These are phyloP conservation scores for Petrolisthes manimaculis DNA, from an alignment of 2,888 invertebrate species.

Conservation along the genomic window DNA sequence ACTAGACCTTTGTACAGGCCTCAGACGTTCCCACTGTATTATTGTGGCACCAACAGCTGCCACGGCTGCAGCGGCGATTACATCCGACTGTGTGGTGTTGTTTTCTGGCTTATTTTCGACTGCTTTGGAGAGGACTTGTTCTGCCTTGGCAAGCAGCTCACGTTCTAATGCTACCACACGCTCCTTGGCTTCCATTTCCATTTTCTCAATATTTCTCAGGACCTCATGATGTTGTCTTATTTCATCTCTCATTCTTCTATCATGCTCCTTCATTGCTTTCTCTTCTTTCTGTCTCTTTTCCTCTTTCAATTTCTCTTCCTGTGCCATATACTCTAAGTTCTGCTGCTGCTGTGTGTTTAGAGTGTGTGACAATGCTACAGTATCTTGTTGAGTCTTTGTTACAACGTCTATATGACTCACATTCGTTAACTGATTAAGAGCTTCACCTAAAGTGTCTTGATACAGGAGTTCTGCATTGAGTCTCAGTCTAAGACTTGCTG, in stretches of 20 bases:
- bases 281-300: constrained; percentile 31
- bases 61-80: constrained; percentile 57
- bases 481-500: constrained; percentile 49
- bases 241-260: constrained; percentile 32
- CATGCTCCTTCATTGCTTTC: constrained; percentile 27
- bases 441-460: constrained; percentile 62
- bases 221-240: constrained; percentile 43
- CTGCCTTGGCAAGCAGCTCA: constrained; percentile 51
- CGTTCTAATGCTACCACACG: constrained; percentile 48
- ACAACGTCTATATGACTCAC: constrained; percentile 37
- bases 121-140: constrained; percentile 41
- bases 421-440: constrained; percentile 55
- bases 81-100: constrained; percentile 35
- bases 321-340: background rate
- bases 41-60: constrained; percentile 58
- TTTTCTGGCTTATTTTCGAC: constrained; percentile 15
- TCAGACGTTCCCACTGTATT: constrained; percentile 45
- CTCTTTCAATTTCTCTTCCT: constrained; percentile 15
- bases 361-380: constrained; percentile 29
- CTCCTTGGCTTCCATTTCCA: constrained; percentile 55
- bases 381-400: constrained; percentile 28
- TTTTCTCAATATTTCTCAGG: constrained; percentile 42
- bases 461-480: constrained; percentile 64
- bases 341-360: constrained; percentile 42
- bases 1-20: background rate